Evolutionary conservation across 2,797 vertebrate genomes (phyloP).

Genomic region (Limnodromus scolopaceus): DNA sequence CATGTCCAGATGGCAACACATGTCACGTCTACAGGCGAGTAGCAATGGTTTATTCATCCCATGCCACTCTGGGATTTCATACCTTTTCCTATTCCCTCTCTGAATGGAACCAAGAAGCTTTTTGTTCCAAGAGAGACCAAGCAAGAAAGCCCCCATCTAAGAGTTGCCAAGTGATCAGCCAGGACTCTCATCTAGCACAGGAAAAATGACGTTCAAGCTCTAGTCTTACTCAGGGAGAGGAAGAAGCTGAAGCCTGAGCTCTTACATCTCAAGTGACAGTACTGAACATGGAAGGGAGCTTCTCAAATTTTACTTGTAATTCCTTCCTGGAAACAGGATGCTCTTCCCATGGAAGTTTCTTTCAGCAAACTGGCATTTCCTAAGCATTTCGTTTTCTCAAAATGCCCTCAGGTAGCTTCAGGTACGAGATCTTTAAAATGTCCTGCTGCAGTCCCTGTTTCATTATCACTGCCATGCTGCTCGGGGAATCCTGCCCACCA

Average conservation of each 20-base stretch:
- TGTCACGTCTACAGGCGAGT: neutral
- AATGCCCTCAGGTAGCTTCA: neutral
- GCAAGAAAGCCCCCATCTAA: neutral
- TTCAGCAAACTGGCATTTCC: neutral
- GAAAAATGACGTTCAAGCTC: neutral
- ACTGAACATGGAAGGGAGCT: neutral
- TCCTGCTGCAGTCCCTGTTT: neutral
- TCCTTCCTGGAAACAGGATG: neutral
- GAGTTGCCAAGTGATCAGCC: neutral
- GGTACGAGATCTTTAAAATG: neutral
- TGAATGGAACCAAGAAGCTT: neutral
- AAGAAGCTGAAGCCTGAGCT: neutral
- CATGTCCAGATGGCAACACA: neutral
- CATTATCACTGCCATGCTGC: neutral
- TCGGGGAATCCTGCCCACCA: neutral
- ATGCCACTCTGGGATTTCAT: neutral
- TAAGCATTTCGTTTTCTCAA: neutral
- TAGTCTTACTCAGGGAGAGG: neutral
- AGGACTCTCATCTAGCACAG: neutral
- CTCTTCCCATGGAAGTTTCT: neutral
- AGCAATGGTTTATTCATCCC: neutral
- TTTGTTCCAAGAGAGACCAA: neutral
- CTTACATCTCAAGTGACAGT: neutral
- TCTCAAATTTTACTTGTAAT: neutral
- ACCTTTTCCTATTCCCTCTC: neutral